phyloP scores from a whole-genome alignment of 2,888 invertebrate species.

The Gymnoscelis rufifasciata region DNA sequence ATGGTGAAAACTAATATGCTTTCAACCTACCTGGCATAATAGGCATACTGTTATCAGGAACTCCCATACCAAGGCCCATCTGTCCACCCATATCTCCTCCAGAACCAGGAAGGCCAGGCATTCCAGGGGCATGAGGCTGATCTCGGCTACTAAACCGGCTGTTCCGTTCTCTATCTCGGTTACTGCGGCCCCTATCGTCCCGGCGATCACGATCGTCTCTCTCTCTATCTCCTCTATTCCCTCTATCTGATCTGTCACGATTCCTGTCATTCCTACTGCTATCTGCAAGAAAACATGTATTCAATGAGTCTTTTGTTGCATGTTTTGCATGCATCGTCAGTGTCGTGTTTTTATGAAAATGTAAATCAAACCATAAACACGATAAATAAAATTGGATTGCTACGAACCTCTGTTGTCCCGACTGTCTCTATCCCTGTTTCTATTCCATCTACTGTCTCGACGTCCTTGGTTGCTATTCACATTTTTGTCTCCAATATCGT shows the following conservation, averaged over 20 bases:
- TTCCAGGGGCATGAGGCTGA: conserved; percentile 9
- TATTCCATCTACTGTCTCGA: conserved; percentile 8
- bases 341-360: too few species aligned
- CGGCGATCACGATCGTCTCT: conserved; percentile 31
- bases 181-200: conserved; percentile 28
- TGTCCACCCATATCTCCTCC: conserved; percentile 5
- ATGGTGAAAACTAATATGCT: too few species aligned
- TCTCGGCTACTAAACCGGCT: conserved; percentile 12
- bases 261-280: neutral
- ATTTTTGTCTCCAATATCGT: neutral
- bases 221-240: conserved; percentile 18
- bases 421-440: conserved; percentile 6
- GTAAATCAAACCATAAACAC: too few species aligned
- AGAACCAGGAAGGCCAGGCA: conserved; percentile 2
- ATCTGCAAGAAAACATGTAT: conserved; percentile 1
- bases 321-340: too few species aligned
- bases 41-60: conserved; percentile 19
- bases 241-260: conserved; percentile 9
- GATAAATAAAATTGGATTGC: neutral
- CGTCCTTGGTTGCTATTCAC: neutral
- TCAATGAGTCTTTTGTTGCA: too few species aligned
- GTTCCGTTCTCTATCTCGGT: conserved; percentile 22
- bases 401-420: conserved; percentile 7
- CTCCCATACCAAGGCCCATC: neutral
- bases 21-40: too few species aligned